phyloP scores from a whole-genome alignment of 92 coral and sea anemone species.

The Diadumene lineata region DNA sequence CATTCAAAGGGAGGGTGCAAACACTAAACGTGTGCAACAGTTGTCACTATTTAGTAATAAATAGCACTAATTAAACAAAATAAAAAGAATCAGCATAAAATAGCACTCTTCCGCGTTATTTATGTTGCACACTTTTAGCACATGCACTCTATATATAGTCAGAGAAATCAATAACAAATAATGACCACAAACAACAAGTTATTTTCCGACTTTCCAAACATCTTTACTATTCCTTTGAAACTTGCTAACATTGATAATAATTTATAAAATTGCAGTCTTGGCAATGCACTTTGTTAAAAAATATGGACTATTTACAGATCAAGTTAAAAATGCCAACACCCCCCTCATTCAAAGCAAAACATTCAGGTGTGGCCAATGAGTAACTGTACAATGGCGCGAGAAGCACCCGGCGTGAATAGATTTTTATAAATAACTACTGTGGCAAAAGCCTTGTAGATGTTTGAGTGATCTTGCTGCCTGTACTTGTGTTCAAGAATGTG shows the following conservation, averaged over 20 bases:
- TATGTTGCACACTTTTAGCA: no score
- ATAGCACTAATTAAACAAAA: no score
- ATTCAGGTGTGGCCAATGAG: constrained; percentile 29
- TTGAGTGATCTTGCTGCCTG: background rate
- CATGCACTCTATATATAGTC: background rate
- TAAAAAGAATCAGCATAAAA: no score
- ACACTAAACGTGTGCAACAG: no score
- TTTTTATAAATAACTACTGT: constrained; percentile 36
- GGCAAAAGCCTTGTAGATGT: constrained; percentile 4
- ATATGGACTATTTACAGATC: constrained; percentile 96
- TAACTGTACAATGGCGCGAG: constrained; percentile 33
- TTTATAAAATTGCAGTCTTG: constrained; percentile 90
- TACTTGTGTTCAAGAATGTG: background rate
- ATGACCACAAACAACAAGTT: constrained; percentile 16
- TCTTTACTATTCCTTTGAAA: constrained; percentile 81
- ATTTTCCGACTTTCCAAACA: constrained; percentile 44
- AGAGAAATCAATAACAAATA: background rate
- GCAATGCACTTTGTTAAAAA: constrained; percentile 85
- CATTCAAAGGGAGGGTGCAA: no score
- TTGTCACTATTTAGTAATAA: no score
- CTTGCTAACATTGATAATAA: constrained; percentile 72
- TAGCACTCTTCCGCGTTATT: no score
- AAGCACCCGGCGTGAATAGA: constrained; percentile 4
- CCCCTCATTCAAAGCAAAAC: constrained; percentile 13
- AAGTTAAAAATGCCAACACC: constrained; percentile 90